Conservation (phyloP, 2,888 invertebrate genomes). For the Uropetala carovei region DNA sequence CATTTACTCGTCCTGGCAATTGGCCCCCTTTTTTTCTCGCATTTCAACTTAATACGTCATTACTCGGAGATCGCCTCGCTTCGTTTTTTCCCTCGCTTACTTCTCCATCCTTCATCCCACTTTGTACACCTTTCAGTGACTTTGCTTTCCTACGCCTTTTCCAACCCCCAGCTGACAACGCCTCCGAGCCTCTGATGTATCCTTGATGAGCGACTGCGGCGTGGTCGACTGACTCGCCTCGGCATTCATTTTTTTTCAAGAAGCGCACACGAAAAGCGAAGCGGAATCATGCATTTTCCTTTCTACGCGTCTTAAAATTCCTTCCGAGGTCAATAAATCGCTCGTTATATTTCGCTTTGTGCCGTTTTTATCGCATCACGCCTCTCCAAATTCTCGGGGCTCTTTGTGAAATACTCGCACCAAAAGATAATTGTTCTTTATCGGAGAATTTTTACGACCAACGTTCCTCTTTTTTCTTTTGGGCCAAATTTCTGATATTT, state of each 20-base stretch:
- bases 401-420: too few relatives aligned
- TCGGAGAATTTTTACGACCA: too few relatives aligned
- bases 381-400: not conserved
- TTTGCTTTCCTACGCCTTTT: not conserved
- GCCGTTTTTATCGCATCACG: not conserved
- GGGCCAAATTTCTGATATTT: too few relatives aligned
- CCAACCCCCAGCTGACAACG: constrained; percentile 40
- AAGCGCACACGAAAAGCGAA: not conserved
- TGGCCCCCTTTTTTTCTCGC: constrained; percentile 34
- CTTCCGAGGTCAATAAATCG: too few relatives aligned
- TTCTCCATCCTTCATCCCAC: constrained; percentile 39
- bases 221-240: not conserved
- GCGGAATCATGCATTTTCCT: not conserved
- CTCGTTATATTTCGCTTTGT: constrained; percentile 9
- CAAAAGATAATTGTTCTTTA: too few relatives aligned
- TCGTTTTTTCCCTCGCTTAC: not conserved
- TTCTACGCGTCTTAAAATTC: not conserved
- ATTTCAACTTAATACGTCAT: constrained; percentile 49
- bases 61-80: constrained; percentile 29
- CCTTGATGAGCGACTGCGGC: constrained; percentile 24
- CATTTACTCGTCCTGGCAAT: constrained; percentile 16
- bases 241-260: not conserved
- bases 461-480: too few relatives aligned
- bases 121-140: constrained; percentile 44
- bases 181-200: constrained; percentile 21